These are phyloP conservation scores for Ips typographus DNA, from an alignment of 1,140 invertebrate species.

Conservation along the genomic window DNA sequence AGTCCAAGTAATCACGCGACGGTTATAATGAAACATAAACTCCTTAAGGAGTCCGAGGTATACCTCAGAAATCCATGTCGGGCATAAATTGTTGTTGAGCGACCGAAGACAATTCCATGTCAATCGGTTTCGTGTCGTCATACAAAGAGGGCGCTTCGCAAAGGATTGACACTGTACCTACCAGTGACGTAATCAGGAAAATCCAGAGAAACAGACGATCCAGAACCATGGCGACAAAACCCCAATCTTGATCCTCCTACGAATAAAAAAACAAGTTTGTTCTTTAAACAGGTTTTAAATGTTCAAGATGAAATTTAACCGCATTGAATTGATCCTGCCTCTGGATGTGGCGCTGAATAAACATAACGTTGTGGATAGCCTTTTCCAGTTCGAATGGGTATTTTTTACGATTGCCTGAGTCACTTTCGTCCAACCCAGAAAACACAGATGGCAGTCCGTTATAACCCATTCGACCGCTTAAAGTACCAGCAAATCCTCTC, in stretches of 20 bases:
- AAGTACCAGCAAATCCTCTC: conserved; percentile 66
- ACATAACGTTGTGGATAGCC: conserved; percentile 92
- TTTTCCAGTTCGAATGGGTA: conserved; percentile 91
- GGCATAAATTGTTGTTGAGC: conserved; percentile 74
- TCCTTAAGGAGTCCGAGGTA: no score
- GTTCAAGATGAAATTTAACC: conserved; percentile 55
- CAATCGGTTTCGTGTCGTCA: conserved; percentile 86
- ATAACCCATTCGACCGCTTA: conserved; percentile 66
- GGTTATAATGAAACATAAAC: no score
- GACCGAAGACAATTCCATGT: conserved; percentile 81
- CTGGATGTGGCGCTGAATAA: conserved; percentile 92
- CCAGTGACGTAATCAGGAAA: conserved; percentile 88
- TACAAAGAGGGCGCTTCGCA: conserved; percentile 89
- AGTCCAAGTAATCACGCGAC: no score
- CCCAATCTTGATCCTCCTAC: conserved; percentile 98
- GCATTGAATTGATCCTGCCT: conserved; percentile 91
- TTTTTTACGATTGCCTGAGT: conserved; percentile 79
- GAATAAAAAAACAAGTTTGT: not conserved
- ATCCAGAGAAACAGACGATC: conserved; percentile 96
- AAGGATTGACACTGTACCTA: conserved; percentile 84
- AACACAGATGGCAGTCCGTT: conserved; percentile 79
- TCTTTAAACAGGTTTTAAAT: conserved; percentile 1
- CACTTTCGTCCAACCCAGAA: conserved; percentile 76
- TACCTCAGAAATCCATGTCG: conserved; percentile 48
- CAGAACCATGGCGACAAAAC: conserved; percentile 98